Base-by-base conservation (phyloP, 2,113 vertebrate species). In the Chaetops frenatus region DNA sequence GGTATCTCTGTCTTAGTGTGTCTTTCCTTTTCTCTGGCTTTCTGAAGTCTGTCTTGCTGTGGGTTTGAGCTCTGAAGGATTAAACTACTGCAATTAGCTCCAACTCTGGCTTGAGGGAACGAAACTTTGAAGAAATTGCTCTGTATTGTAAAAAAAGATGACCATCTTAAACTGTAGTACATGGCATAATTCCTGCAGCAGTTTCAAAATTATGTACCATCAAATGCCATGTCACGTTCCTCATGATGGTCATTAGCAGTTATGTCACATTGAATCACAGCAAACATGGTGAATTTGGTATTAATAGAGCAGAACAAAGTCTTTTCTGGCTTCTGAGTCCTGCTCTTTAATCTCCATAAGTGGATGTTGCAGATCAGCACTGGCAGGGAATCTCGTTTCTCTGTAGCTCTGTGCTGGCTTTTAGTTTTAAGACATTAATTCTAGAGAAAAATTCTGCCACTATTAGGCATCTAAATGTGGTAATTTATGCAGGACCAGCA, bases 281-380 rank as follows among this genome's bases (percentile, higher is more conserved):
- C 69, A 96, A 92, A 82, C 67, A 58, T 10, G 15, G 35, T 42
- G 64, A 90, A 93, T 70, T 86, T 72, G 40, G 17, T 89, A 35
- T 62, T 90, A 84, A 87, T 44, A 61, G 82, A 87, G 91, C 95
- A 92, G 95, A 92, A 81, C 53, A 71, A 78, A 92, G 23, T 81
- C 28, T 83, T 19, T 64, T 57, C 57, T 81, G 64, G 31, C 10
- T 83, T 80, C 44, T 7, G n/a, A 77, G 45, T 61, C 80, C 82
- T 61, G 62, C 86, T 72, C 80, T 92, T 88, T 82, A 57, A 83
- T 70, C 58, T 94, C n/a, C 38, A 6, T 35, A 45, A 65, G 36
- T 36, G 64, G 25, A 24, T 14, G 2, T 14, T 72, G 48, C 29
- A 42, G 24, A 93, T 88, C 22, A 88, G 76, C 38, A 16, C 53